Percentiles rank a stretch among this genome's conserved stretches.
Conservation (phyloP, 2,888 invertebrate genomes). For the Dendrolimus houi region DNA sequence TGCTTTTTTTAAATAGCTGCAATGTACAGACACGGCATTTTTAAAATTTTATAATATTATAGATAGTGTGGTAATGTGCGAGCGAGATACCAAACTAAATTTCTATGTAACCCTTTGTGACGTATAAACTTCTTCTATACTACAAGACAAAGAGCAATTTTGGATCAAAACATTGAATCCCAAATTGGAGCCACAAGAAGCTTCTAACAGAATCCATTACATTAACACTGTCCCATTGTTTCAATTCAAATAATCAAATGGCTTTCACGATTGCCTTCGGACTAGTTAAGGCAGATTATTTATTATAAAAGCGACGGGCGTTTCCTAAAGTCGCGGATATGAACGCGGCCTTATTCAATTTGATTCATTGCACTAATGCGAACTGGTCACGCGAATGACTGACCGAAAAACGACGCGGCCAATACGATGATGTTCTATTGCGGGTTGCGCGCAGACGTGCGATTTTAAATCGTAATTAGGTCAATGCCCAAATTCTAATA, state of each 20-base stretch:
- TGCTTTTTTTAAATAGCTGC: too few relatives aligned
- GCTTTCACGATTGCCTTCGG: slow-evolving; percentile 5
- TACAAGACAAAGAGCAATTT: too few relatives aligned
- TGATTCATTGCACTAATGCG: slow-evolving; percentile 63
- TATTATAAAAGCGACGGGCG: slow-evolving; percentile 41
- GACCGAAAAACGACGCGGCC: slow-evolving; percentile 40
- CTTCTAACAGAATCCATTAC: neutral
- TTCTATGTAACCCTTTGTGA: too few relatives aligned
- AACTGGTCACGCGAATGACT: slow-evolving; percentile 54
- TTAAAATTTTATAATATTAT: too few relatives aligned
- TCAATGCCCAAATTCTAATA: too few relatives aligned
- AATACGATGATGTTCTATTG: slow-evolving; percentile 16
- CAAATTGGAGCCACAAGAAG: neutral
- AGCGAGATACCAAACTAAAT: too few relatives aligned
- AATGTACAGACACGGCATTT: too few relatives aligned
- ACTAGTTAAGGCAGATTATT: slow-evolving; percentile 48
- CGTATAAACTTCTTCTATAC: too few relatives aligned
- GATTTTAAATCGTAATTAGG: slow-evolving; percentile 10
- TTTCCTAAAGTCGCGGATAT: slow-evolving; percentile 44
- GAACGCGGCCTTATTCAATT: slow-evolving; percentile 55
- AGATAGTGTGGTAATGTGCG: too few relatives aligned
- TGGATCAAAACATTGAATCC: too few relatives aligned
- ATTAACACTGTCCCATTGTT: neutral
- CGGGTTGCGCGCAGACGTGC: slow-evolving; percentile 11
- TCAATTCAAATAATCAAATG: neutral